Evolutionary conservation across 2,113 vertebrate genomes (phyloP), one percentile per base, ranked within the genome.

Genomic region (Geococcyx californianus): DNA sequence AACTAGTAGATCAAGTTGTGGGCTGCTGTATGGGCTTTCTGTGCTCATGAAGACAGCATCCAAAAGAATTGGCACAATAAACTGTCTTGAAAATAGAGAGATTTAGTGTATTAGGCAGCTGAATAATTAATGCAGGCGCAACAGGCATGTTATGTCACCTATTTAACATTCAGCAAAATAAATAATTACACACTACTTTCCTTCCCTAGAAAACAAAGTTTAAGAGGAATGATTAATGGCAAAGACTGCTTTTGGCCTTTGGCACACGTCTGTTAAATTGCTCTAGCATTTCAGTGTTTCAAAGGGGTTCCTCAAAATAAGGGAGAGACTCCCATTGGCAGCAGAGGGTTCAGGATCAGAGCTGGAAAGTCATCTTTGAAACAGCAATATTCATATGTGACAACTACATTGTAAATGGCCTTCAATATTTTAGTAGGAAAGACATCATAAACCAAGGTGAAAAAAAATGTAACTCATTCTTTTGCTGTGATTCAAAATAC

Each of bases 21-120:
- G 87, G 87, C 94, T 94, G 85, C 55, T 97, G 74, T 97, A 94
- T 97, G 91, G 92, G 81, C 92, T 96, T 97, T 97, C 96, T 97
- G 94, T 96, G 88, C 55, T 90, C 51, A 44, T 73, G 90, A 97
- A 96, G 95, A 75, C 54, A 1, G 5, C 87, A 90, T 84, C 75
- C 94, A 93, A 97, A 97, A 95, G 58, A 93, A 93, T 23, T 93
- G 75, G 91, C 94, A 97, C 60, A 94, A 86, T 56, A 77, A 93
- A 8, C 69, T 75, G 16, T 70, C 95, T 97, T 59, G 83, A 78
- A 97, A 95, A 97, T 95, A 96, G 96, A 97, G 95, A 97, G 72
- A 93, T 40, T 76, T 59, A 93, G 80, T 96, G 86, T 96, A 78
- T 93, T 83, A 83, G 82, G 58, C 36, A 28, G 89, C 85, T 82